Evolutionary conservation across 2,888 invertebrate species (phyloP), one percentile per base, ranked within the genome.

Genomic region (Pheosia tremula): DNA sequence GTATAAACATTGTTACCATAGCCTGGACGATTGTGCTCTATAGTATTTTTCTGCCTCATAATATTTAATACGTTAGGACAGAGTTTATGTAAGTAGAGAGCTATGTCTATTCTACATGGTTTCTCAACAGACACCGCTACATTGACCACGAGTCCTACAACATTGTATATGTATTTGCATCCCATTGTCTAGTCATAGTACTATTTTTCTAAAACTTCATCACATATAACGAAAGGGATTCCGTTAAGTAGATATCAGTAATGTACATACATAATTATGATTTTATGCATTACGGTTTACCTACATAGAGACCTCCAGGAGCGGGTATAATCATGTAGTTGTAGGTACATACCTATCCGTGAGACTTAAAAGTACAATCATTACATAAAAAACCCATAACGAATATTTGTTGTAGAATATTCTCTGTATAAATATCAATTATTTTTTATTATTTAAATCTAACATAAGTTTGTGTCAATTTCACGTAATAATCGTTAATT

Each of bases 341-440:
- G 60, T 80, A 82, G 80, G 75, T 70, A 77, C 75, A 77, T 69
- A 80, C 78, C n/a, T n/a, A n/a, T n/a, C 77, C 72, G 80, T 81
- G 79, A 84, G 79, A 83, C 75, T 80, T 76, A 66, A 86, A 83
- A 89, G 88, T 90, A 89, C 89, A 90, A 88, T 72, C 77, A 75
- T 77, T 79, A 79, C 72, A 78, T 79, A 78, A 83, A 83, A 83
- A 80, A 86, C 79, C 81, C 85, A 72, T 84, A 87, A 78, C 72
- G 88, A 88, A 90, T 90, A 90, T 90, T 88, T 89, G 88, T 92
- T 90, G 84, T 90, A 90, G 84, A 90, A 88, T 91, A 88, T 90
- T 89, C 88, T 81, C 75, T 77, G 74, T 76, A 73, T 73, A 77
- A 72, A 78, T 76, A 75, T 79, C 76, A 80, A 81, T 82, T 80